These are phyloP conservation scores for Drosophila neotestacea DNA, from an alignment of 2,888 invertebrate genomes.

Conservation along the genomic window DNA sequence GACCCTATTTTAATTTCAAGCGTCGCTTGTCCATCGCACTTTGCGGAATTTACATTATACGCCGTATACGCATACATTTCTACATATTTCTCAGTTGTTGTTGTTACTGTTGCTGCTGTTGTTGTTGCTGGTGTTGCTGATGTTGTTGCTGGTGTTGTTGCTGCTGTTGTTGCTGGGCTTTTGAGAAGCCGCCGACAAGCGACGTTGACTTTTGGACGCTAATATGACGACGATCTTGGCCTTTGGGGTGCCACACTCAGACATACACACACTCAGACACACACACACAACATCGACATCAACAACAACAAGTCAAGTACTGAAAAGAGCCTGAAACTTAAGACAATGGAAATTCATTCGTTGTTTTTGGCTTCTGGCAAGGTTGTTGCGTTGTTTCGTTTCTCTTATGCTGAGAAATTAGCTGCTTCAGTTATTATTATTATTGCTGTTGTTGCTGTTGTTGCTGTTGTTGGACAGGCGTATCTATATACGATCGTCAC, in stretches of 20 bases:
- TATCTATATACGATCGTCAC: slow-evolving; percentile 75
- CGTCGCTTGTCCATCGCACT: slow-evolving; percentile 80
- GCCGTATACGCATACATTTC: slow-evolving; percentile 47
- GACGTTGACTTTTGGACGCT: slow-evolving; percentile 79
- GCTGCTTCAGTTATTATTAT: slow-evolving; percentile 79
- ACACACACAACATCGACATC: background rate
- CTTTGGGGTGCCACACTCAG: slow-evolving; percentile 70
- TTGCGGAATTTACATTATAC: slow-evolving; percentile 80
- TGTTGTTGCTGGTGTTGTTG: slow-evolving; percentile 40
- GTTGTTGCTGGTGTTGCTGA: slow-evolving; percentile 24
- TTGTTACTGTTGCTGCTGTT: slow-evolving; percentile 6
- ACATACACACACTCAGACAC: slow-evolving; percentile 3
- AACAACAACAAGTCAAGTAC: slow-evolving; percentile 37
- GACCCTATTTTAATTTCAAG: slow-evolving; percentile 81
- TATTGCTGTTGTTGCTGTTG: slow-evolving; percentile 35
- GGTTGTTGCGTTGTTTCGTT: slow-evolving; percentile 54
- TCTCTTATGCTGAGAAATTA: slow-evolving; percentile 77
- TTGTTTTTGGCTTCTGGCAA: slow-evolving; percentile 74
- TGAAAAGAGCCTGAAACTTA: slow-evolving; percentile 68
- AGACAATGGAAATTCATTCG: slow-evolving; percentile 78
- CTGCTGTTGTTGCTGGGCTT: slow-evolving; percentile 55
- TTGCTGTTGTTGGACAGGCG: slow-evolving; percentile 57
- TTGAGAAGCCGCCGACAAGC: slow-evolving; percentile 79
- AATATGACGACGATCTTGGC: slow-evolving; percentile 82
- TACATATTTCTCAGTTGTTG: slow-evolving; percentile 59